These are phyloP conservation scores for Epiperipatus broadwayi DNA, from an alignment of 2,888 invertebrate genomes.

Conservation along the genomic window DNA sequence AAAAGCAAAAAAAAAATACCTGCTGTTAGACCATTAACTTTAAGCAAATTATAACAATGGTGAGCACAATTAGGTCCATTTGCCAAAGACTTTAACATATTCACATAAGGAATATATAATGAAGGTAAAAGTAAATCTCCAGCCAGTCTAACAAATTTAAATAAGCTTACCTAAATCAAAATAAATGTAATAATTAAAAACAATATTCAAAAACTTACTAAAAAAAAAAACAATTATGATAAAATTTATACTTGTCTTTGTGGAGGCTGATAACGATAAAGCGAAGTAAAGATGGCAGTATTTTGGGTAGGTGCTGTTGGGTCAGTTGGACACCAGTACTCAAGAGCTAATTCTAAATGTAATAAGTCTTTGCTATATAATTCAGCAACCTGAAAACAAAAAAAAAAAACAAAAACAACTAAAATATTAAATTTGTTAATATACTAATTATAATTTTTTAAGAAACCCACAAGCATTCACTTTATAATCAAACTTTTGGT, in stretches of 20 bases:
- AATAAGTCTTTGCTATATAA: slow-evolving; percentile 56
- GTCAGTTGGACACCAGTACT: slow-evolving; percentile 60
- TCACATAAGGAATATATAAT: slow-evolving; percentile 64
- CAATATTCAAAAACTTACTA: slow-evolving; percentile 14
- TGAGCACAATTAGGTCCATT: slow-evolving; percentile 51
- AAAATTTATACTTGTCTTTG: slow-evolving; percentile 26
- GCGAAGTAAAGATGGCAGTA: slow-evolving; percentile 20
- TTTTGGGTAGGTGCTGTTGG: slow-evolving; percentile 8
- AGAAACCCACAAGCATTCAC: too few relatives aligned
- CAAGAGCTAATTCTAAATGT: slow-evolving; percentile 45
- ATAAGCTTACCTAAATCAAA: slow-evolving; percentile 44
- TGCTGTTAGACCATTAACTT: slow-evolving; percentile 37
- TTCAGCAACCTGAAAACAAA: slow-evolving; percentile 37
- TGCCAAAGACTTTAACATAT: slow-evolving; percentile 63
- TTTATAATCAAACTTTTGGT: too few relatives aligned
- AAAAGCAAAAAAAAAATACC: slow-evolving; percentile 17
- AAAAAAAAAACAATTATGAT: slow-evolving; percentile 10
- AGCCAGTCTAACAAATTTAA: slow-evolving; percentile 72
- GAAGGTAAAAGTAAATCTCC: slow-evolving; percentile 66
- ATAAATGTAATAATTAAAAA: too few relatives aligned
- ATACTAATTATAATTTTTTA: background rate
- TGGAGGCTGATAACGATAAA: slow-evolving; percentile 26
- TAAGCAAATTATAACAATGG: slow-evolving; percentile 54
- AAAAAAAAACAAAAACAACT: slow-evolving; percentile 1
- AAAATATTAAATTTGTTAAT: slow-evolving; percentile 5